Base-by-base conservation (phyloP, 1,140 invertebrate genomes). In the Drosophila ananassae region DNA sequence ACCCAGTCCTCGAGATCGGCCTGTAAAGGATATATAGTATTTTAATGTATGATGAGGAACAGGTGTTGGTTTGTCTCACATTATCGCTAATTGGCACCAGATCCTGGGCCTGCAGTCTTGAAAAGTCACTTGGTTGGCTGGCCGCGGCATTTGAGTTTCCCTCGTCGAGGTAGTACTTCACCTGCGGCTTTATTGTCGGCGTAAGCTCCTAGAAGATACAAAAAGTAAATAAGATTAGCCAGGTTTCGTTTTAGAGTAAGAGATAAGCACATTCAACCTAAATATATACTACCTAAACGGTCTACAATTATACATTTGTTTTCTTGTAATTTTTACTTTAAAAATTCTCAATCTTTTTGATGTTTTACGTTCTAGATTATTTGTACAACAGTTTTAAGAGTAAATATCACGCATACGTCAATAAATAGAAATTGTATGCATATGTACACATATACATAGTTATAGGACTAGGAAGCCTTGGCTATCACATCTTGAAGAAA, bases 1-100 rank as follows among this genome's bases (percentile, higher is more conserved):
- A 78, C 79, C 91, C 91, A 92, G 52, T 92, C 91, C 55, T 92
- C 91, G 39, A 92, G 77, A 74, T 92, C 91, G 37, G 90, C 83
- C 91, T 92, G 47, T 6, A 46, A n/a, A 22, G 1, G 48, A 12
- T 5, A 4, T 8, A 59, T 4, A 41, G 8, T 22, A 30, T 17
- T 7, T 57, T n/a, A 1, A 48, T 10, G 21, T 0, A 22, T 2
- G 1, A n/a, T 7, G 9, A 9, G 34, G 34, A 10, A 37, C 10
- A 37, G 2, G 34, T 2, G 34, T 10, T 3, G 9, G 2, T 71
- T 30, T 44, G 3, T 21, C 84, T 69, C 71, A 91, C 90, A 72
- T 85, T 91, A 39, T 77, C 39, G 44, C 83, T 71, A 51, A 91
- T 91, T 8, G 90, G 90, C 44, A 92, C 90, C 57, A 89, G 66